A percentile compares a stretch with the other conserved stretches of the same genome.
Conservation (phyloP, 2,888 invertebrate genomes). For the Thalpophila matura region DNA sequence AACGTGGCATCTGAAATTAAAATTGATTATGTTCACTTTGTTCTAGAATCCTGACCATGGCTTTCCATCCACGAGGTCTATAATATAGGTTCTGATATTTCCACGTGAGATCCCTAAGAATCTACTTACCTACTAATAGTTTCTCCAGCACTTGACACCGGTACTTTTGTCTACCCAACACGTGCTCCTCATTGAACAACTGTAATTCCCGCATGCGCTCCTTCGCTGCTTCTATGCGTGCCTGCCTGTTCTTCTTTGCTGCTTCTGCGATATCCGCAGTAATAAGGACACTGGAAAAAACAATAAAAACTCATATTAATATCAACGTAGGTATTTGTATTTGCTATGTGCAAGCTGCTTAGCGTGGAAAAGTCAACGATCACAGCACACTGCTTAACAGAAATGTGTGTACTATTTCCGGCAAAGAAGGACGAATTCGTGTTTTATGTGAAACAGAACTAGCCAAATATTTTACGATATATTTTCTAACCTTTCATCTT, state of each 20-base stretch:
- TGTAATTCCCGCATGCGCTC: conserved; percentile 82
- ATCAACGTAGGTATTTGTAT: too few species aligned
- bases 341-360: too few species aligned
- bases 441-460: too few species aligned
- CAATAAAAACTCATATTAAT: not conserved
- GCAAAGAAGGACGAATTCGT: too few species aligned
- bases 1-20: conserved; percentile 73
- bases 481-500: conserved; percentile 71
- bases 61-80: too few species aligned
- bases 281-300: conserved; percentile 70
- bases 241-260: conserved; percentile 69
- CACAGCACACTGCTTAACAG: too few species aligned
- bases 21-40: not conserved
- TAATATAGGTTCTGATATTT: too few species aligned
- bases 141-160: conserved; percentile 75
- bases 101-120: too few species aligned
- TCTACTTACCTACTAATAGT: conserved; percentile 76
- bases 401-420: too few species aligned
- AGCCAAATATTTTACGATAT: too few species aligned
- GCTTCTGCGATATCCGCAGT: conserved; percentile 76
- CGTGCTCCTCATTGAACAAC: conserved; percentile 71
- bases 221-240: conserved; percentile 71
- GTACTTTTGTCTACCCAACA: conserved; percentile 75
- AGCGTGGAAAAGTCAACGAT: too few species aligned
- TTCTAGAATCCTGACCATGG: too few species aligned